phyloP scores from a whole-genome alignment of 1,140 invertebrate genomes.

The Papilio dardanus region DNA sequence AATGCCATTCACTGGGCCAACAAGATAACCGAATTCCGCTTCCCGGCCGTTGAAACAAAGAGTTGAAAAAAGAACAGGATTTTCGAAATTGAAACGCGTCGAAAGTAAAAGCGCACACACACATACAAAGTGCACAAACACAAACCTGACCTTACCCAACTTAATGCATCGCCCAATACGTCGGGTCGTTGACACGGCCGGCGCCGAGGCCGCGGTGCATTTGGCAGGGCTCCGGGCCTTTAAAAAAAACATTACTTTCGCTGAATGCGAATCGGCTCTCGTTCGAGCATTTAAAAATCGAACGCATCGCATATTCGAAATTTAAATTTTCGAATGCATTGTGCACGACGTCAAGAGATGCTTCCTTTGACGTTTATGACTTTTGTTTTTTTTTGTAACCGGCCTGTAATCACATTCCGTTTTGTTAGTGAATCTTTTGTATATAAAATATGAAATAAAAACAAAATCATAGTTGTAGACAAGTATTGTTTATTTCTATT shows the following conservation, averaged over 20 bases:
- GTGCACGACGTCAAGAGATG: constrained; percentile 19
- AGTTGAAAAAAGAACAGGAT: constrained; percentile 30
- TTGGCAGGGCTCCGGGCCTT: constrained; percentile 63
- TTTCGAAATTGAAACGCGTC: constrained; percentile 50
- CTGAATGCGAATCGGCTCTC: constrained; percentile 54
- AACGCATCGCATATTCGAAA: constrained; percentile 37
- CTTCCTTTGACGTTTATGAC: constrained; percentile 13
- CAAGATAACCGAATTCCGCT: constrained; percentile 33
- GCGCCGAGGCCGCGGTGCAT: constrained; percentile 68
- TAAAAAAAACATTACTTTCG: constrained; percentile 69
- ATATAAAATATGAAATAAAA: constrained; percentile 32
- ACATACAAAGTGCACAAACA: constrained; percentile 53
- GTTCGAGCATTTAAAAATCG: constrained; percentile 51
- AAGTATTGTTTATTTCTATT: constrained; percentile 31
- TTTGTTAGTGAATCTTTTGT: constrained; percentile 32
- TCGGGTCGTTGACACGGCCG: constrained; percentile 60
- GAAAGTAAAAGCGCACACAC: constrained; percentile 76
- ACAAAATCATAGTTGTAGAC: constrained; percentile 23
- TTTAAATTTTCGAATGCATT: constrained; percentile 28
- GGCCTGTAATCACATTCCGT: constrained; percentile 19
- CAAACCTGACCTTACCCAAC: constrained; percentile 77
- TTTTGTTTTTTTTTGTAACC: constrained; percentile 35
- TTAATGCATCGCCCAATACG: constrained; percentile 71
- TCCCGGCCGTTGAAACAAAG: constrained; percentile 29
- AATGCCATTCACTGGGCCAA: background rate